Base-by-base conservation (phyloP, 1,140 invertebrate species). In the Asbolus verrucosus region DNA sequence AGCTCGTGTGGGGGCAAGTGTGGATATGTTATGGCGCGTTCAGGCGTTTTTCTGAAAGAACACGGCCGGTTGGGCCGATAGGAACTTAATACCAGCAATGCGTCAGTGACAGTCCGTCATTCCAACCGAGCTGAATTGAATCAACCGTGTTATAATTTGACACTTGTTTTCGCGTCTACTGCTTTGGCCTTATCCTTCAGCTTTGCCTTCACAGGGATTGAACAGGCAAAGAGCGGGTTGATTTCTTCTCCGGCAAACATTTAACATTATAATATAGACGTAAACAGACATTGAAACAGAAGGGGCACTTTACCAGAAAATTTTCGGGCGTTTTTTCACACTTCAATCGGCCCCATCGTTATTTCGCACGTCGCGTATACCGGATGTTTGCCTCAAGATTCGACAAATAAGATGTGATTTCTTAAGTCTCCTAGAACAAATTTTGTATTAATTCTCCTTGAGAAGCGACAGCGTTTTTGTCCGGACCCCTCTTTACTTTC, bases 31-130 rank as follows among this genome's bases (percentile, higher is more conserved):
- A 27, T 24, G 46, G 46, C 27, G 46, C 46, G 46, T 54, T 54
- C 14, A 27, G 11, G 46, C 46, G 46, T 54, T 54, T 54, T 54
- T 54, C 16, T 54, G 46, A 5, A 43, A 16, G 13, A 14, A 43
- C 16, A 43, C 39, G 39, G 15, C 39, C 39, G 39, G 39, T 43
- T 43, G 43, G 15, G 46, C 21, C 14, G 21, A 54, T 54, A 54
- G 46, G 46, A 54, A 54, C 46, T 54, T 54, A 54, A 54, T 54
- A 54, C 46, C 46, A 27, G 46, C 46, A 54, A 54, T 54, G 46
- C 21, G 19, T 54, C 21, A 54, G 46, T 54, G 46, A 54, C 46
- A 54, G 46, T 54, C 46, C 46, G 46, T 54, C 46, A 54, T 54
- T 54, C 21, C 21, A 14, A 27, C 14, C 21, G 46, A 54, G 21